Evolutionary conservation across 2,113 vertebrate species (phyloP), one percentile per base, ranked within the genome.

Genomic region (Poeciliopsis prolifica): DNA sequence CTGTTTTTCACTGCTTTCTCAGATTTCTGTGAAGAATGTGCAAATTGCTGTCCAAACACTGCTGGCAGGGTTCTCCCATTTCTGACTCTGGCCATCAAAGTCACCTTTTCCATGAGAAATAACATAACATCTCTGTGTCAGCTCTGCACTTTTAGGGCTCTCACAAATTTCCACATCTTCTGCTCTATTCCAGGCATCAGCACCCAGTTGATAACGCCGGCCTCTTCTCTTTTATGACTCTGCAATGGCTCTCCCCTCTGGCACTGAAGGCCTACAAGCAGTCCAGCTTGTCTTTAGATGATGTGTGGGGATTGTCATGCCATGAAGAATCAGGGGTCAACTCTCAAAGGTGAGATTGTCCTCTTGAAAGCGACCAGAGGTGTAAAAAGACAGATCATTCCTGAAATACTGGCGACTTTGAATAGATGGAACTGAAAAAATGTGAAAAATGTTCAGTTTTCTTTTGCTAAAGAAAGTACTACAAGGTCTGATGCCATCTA

Each of bases 151-250:
- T 78, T 72, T 63, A 69, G 75, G 83, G 72, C 58, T 87, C 88
- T 87, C 79, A 81, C 70, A 74, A 75, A 65, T 79, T 75, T 85
- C 62, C 81, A 87, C 67, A 0, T 79, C 65, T 71, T 82, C 61
- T 61, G 28, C 65, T 83, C 78, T 78, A 61, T 88, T 90, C 65
- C 87, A 96, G 95, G 75, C 92, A 95, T 80, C 94, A 94, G 86
- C 95, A 96, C 92, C 95, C 95, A n/a, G 94, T 96, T 65, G 95
- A 96, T 89, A 96, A 95, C 37, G 94, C 94, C 0, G 95, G 95
- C 73, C 81, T 95, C 70, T 95, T 96, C 88, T 96, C 95, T 80
- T 95, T 95, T 79, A 95, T 95, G 95, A 95, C 95, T 22, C 86
- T 95, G 33, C 93, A 95, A 61, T 95, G 95, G 95, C 94, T 96